Evolutionary conservation across 2,888 invertebrate species (phyloP), one percentile per base, ranked within the genome.

Genomic region (Entomobrya proxima): DNA sequence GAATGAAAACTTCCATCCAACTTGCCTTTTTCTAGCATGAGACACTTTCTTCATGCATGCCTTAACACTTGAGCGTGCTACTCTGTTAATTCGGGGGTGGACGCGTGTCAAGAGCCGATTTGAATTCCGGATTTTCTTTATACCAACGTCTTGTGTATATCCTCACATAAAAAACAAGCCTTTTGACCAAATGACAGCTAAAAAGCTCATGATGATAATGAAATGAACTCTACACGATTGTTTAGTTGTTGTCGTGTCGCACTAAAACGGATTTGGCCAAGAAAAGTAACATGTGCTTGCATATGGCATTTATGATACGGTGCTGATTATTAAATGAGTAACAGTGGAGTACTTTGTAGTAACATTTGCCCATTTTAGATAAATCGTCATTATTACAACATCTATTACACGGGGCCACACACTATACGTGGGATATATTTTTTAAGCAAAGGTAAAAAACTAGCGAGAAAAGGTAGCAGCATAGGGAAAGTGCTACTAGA

Each of bases 91-190:
- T n/a, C n/a, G n/a, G n/a, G n/a, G 11, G 67, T 7, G 32, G 80
- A 50, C 69, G 69, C 80, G 80, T 80, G 80, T 80, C 72, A 80
- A 80, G 80, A 55, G 27, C 52, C 69, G 55, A 72, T 80, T 80
- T 80, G 37, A 72, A 69, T 80, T 11, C n/a, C 30, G 61, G 5
- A 18, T 27, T 44, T 44, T 27, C 27, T 37, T 58, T 27, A 7
- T 58, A 18, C 27, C 18, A 21, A 75, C 50, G 21, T 75, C 35
- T 27, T 27, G 27, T 6, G 15, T 18, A 13, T 27, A 44, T 52
- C 52, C 7, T 30, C 15, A 13, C 47, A 55, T 75, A 35, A 75
- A 55, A 52, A 75, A 37, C 55, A 75, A 55, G 55, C 35, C 21
- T 75, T 55, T 37, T 35, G 55, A 75, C 75, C 52, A 37, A 37